Evolutionary conservation across 2,113 vertebrate species (phyloP).

Genomic region (Pipa parva): DNA sequence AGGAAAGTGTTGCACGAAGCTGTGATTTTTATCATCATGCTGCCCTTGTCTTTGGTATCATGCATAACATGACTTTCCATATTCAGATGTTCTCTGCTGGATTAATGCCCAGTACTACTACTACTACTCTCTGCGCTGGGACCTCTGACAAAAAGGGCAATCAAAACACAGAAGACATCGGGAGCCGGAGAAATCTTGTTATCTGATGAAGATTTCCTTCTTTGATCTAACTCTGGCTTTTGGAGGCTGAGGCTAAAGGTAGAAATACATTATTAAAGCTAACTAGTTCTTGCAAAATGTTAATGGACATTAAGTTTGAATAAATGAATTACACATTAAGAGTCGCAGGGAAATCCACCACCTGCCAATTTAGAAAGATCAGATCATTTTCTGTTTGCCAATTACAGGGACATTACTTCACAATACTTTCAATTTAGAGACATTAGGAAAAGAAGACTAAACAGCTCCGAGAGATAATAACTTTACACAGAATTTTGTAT

Average conservation of each 20-base stretch:
- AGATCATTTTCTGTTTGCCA: constrained; percentile 70
- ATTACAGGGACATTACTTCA: constrained; percentile 66
- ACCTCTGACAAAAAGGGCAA: constrained; percentile 30
- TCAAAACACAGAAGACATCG: constrained; percentile 19
- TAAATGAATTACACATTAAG: constrained; percentile 78
- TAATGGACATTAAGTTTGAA: constrained; percentile 77
- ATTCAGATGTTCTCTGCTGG: constrained; percentile 20
- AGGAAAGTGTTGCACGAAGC: background rate
- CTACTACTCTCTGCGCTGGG: constrained; percentile 12
- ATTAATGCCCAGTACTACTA: constrained; percentile 31
- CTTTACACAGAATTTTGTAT: too few relatives aligned
- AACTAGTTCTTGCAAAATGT: constrained; percentile 72
- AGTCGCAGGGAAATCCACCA: constrained; percentile 61
- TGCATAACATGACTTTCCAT: constrained; percentile 2
- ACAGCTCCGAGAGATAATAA: background rate
- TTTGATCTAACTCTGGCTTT: constrained; percentile 59
- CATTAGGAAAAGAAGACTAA: constrained; percentile 25
- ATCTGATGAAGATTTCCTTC: constrained; percentile 29
- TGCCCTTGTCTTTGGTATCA: background rate
- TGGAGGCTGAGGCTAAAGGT: constrained; percentile 55
- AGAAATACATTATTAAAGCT: constrained; percentile 75
- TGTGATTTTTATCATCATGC: constrained; percentile 3
- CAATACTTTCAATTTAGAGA: constrained; percentile 45
- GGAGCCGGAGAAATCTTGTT: constrained; percentile 32
- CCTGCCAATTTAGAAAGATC: constrained; percentile 71